Evolutionary conservation across 2,797 vertebrate species (phyloP).

Genomic region (Microcaecilia unicolor): DNA sequence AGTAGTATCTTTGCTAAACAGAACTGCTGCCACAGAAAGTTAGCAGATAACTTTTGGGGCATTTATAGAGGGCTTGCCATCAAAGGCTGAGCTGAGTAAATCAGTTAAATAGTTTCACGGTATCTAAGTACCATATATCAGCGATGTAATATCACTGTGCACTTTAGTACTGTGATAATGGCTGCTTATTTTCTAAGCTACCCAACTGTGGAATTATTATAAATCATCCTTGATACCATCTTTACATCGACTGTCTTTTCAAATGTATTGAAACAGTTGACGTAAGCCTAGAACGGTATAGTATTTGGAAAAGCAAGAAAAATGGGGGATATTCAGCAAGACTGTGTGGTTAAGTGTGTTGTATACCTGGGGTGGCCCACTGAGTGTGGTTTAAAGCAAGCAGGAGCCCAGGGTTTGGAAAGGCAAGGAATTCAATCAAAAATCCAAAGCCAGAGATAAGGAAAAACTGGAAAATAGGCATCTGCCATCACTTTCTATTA

Average conservation of each 20-base stretch:
- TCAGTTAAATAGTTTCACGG: conserved; percentile 9
- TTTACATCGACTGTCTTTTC: conserved; percentile 16
- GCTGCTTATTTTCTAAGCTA: conserved; percentile 26
- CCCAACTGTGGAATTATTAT: conserved; percentile 11
- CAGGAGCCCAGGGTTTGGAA: no score
- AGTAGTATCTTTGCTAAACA: conserved; percentile 28
- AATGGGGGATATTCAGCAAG: no score
- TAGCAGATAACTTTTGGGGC: conserved; percentile 20
- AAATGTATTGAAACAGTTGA: conserved; percentile 12
- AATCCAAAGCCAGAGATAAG: no score
- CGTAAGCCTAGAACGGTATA: no score
- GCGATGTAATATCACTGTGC: conserved; percentile 26
- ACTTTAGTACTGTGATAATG: conserved; percentile 14
- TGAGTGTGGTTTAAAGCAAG: no score
- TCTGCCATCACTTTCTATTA: no score
- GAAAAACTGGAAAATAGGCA: no score
- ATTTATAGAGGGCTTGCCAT: conserved; percentile 29
- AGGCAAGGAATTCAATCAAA: no score
- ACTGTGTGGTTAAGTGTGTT: no score
- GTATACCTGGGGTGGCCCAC: no score
- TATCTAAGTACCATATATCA: no score
- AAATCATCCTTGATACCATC: conserved; percentile 27
- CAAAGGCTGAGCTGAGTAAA: conserved; percentile 20
- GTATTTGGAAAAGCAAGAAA: no score
- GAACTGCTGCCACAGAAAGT: conserved; percentile 13